Evolutionary conservation across 2,888 invertebrate genomes (phyloP).

Genomic region (Ethmia dodecea): DNA sequence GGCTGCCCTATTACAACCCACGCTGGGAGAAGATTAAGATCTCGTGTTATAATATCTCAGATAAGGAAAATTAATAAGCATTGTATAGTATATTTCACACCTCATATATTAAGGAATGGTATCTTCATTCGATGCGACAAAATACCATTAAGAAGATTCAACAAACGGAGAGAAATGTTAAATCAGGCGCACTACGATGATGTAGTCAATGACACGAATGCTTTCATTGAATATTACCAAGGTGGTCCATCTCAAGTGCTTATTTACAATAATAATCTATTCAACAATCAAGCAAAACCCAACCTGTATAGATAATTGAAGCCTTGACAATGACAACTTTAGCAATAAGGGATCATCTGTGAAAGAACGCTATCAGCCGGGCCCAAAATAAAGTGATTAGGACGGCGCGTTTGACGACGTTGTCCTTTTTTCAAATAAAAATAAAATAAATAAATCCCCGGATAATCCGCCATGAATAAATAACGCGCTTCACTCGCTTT

Average conservation of each 20-base stretch:
- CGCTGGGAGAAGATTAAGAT: constrained; percentile 28
- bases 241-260: constrained; percentile 47
- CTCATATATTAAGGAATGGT: too few relatives aligned
- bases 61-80: constrained; percentile 37
- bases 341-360: constrained; percentile 60
- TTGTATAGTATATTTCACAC: constrained; percentile 30
- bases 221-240: too few relatives aligned
- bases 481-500: constrained; percentile 59
- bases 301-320: constrained; percentile 55
- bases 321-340: constrained; percentile 38
- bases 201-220: too few relatives aligned
- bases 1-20: constrained; percentile 23
- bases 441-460: constrained; percentile 52
- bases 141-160: too few relatives aligned
- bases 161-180: too few relatives aligned
- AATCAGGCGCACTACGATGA: too few relatives aligned
- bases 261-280: constrained; percentile 41
- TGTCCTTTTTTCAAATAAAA: constrained; percentile 52
- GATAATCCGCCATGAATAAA: constrained; percentile 74
- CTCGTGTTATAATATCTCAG: constrained; percentile 25
- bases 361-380: constrained; percentile 27
- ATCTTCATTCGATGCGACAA: too few relatives aligned
- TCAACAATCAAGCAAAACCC: constrained; percentile 32
- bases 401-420: constrained; percentile 44
- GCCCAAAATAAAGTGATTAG: constrained; percentile 57